Percentiles rank a stretch among this genome's conserved stretches.
phyloP scores from a whole-genome alignment of 2,888 invertebrate species.

The Drosophila melanocephala region DNA sequence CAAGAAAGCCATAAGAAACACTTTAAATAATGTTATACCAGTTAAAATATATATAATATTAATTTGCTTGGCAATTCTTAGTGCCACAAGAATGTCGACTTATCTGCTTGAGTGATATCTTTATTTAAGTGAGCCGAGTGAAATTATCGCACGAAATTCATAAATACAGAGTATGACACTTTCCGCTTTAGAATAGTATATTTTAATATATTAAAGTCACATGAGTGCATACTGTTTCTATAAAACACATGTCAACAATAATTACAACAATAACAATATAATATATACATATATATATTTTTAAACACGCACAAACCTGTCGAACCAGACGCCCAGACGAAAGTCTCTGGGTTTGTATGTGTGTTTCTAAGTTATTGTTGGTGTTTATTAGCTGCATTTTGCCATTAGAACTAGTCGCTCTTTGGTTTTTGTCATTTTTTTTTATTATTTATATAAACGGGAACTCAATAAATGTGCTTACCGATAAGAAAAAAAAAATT shows the following conservation, averaged over 20 bases:
- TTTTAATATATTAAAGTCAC: constrained; percentile 1
- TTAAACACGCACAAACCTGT: constrained; percentile 58
- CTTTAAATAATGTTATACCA: not conserved
- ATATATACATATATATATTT: constrained; percentile 15
- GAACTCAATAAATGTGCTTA: not conserved
- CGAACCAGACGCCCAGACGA: constrained; percentile 49
- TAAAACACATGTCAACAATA: constrained; percentile 41
- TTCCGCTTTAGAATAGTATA: not conserved
- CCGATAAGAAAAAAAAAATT: constrained; percentile 7
- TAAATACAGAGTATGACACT: not conserved
- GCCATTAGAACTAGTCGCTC: constrained; percentile 30
- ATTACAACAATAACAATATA: constrained; percentile 20
- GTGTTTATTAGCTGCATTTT: constrained; percentile 35
- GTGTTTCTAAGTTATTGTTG: constrained; percentile 2
- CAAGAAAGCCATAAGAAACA: not conserved
- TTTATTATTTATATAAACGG: not conserved
- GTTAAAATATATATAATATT: not conserved
- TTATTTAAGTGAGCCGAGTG: not conserved
- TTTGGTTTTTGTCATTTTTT: not conserved
- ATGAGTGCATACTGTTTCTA: constrained; percentile 15
- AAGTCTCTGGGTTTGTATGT: constrained; percentile 23
- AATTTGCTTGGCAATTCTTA: not conserved
- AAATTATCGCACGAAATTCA: not conserved
- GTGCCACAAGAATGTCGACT: not conserved
- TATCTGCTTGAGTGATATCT: not conserved